These are phyloP conservation scores for Sebastolobus alascanus DNA, from an alignment of 2,797 vertebrate genomes.

Conservation along the genomic window DNA sequence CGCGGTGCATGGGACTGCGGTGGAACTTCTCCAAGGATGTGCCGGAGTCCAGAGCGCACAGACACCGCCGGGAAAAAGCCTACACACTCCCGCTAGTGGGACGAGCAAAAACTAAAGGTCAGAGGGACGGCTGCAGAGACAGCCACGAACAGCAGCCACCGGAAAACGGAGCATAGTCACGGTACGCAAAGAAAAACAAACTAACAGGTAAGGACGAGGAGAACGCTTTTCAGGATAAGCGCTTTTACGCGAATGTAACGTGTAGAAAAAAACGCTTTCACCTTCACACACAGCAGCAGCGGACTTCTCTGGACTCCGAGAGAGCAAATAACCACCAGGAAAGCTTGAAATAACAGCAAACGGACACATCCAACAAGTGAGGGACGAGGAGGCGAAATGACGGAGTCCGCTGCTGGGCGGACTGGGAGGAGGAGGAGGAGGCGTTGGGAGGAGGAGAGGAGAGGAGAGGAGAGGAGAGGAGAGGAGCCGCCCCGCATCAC, in stretches of 20 bases:
- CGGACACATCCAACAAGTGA: conserved; percentile 68
- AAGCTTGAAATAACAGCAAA: conserved; percentile 1
- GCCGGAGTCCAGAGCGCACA: conserved; percentile 61
- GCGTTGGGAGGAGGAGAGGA: conserved; percentile 21
- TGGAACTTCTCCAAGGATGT: conserved; percentile 67
- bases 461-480: conserved; percentile 39
- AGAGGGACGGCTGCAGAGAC: conserved; percentile 21
- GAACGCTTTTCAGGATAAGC: background rate
- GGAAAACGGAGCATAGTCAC: conserved; percentile 24
- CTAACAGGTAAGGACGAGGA: conserved; percentile 1
- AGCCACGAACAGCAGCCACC: background rate
- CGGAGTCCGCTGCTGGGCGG: conserved; percentile 46
- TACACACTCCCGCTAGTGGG: conserved; percentile 11
- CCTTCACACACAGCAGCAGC: background rate
- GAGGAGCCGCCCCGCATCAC: conserved; percentile 61
- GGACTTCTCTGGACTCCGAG: background rate
- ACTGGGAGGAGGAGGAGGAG: conserved; percentile 25
- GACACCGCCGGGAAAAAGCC: conserved; percentile 7
- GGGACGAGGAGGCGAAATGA: conserved; percentile 54
- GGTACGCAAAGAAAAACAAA: background rate
- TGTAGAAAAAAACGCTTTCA: conserved; percentile 11
- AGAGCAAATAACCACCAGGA: background rate
- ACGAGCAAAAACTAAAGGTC: conserved; percentile 40
- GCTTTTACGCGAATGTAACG: conserved; percentile 62
- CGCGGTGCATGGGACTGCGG: conserved; percentile 60